phyloP scores from a whole-genome alignment of 2,113 vertebrate genomes.

The Coptodon rendalli region DNA sequence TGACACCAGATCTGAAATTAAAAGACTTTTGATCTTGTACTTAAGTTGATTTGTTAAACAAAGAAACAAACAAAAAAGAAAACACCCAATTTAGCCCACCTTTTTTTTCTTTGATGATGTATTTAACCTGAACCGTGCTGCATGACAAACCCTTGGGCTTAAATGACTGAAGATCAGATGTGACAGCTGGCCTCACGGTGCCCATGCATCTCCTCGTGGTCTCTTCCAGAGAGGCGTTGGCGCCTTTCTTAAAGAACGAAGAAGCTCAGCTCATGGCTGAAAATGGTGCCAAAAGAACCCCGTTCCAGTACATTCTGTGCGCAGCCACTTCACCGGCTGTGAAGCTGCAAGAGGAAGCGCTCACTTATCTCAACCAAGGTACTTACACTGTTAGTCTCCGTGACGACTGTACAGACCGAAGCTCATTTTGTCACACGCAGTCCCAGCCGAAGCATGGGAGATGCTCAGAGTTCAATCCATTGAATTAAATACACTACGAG shows the following conservation, averaged over 20 bases:
- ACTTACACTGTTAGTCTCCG: slow-evolving; percentile 5
- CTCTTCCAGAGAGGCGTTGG: slow-evolving; percentile 83
- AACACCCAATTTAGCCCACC: not conserved
- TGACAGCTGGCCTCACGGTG: not conserved
- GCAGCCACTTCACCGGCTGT: slow-evolving; percentile 89
- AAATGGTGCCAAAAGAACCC: slow-evolving; percentile 68
- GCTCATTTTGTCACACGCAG: slow-evolving; percentile 1
- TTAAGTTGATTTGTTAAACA: not conserved
- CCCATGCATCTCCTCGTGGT: not conserved
- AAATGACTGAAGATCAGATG: not conserved
- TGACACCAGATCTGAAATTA: not conserved
- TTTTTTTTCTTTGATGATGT: not conserved
- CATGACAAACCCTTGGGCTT: not conserved
- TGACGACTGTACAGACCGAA: not conserved
- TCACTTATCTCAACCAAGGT: slow-evolving; percentile 98
- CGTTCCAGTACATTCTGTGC: slow-evolving; percentile 85
- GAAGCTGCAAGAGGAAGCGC: slow-evolving; percentile 85
- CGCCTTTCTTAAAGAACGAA: slow-evolving; percentile 87
- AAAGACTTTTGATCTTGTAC: not conserved
- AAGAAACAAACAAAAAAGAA: not conserved
- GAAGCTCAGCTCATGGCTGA: slow-evolving; percentile 78
- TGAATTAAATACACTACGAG: not conserved
- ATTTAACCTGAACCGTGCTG: not conserved
- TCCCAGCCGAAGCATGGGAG: not conserved
- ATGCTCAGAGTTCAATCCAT: not conserved